phyloP scores from a whole-genome alignment of 2,888 invertebrate species.

The Tanytarsus gracilentus region DNA sequence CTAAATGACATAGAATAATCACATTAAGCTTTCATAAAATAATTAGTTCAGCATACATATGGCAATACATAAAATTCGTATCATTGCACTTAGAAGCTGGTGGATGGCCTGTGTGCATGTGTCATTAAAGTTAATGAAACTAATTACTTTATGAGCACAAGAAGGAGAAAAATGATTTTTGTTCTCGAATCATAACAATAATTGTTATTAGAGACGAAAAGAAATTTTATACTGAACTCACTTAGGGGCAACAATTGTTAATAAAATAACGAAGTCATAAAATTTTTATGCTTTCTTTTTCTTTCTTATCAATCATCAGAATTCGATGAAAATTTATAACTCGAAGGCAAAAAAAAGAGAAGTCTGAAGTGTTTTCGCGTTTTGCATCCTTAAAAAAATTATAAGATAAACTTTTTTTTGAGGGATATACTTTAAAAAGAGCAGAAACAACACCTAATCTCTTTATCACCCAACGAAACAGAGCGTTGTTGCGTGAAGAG shows the following conservation, averaged over 20 bases:
- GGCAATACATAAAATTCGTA: background rate
- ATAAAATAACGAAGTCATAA: too few relatives aligned
- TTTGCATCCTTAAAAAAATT: too few relatives aligned
- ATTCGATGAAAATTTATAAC: background rate
- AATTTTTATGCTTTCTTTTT: background rate
- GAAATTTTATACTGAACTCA: too few relatives aligned
- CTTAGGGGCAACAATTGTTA: too few relatives aligned
- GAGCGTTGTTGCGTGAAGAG: slow-evolving; percentile 15
- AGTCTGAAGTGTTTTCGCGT: too few relatives aligned
- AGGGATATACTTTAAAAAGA: too few relatives aligned
- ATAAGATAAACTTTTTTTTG: too few relatives aligned
- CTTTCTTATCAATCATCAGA: slow-evolving; percentile 1
- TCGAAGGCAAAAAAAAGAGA: background rate
- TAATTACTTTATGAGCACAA: slow-evolving; percentile 12
- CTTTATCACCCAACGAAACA: slow-evolving; percentile 11
- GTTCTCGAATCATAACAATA: too few relatives aligned
- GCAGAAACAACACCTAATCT: slow-evolving; percentile 16
- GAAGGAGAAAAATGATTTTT: too few relatives aligned
- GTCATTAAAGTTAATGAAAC: slow-evolving; percentile 14
- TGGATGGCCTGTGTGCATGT: background rate
- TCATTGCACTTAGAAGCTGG: background rate
- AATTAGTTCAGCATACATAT: slow-evolving; percentile 25
- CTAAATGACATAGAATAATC: slow-evolving; percentile 24
- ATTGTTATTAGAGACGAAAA: too few relatives aligned
- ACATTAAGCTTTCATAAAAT: slow-evolving; percentile 22